Conservation (phyloP, 2,797 vertebrate species). For the Tapirus indicus region DNA sequence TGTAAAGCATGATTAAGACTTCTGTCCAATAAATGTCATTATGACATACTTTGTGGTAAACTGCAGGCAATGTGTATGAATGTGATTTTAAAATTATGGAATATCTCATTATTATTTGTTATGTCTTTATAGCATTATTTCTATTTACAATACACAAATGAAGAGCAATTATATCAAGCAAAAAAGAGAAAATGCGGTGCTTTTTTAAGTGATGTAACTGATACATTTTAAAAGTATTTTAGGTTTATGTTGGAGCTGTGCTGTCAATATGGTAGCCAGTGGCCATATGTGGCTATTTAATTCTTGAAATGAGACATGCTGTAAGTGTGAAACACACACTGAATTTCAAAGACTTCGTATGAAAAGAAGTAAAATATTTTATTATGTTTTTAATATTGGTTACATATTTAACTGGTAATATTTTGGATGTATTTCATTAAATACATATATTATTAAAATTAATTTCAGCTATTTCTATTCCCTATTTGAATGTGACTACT, state of each 20-base stretch:
- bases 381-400: not conserved
- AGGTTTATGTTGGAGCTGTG: not conserved
- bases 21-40: not conserved
- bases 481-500: not conserved
- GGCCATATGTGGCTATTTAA: not conserved
- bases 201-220: not conserved
- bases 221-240: not conserved
- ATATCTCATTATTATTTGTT: not conserved
- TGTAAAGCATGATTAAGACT: not conserved
- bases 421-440: not conserved
- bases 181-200: not conserved
- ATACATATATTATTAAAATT: not conserved
- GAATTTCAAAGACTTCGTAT: slow-evolving; percentile 15
- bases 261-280: not conserved
- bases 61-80: not conserved
- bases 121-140: not conserved
- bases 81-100: not conserved
- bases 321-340: not conserved
- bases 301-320: not conserved
- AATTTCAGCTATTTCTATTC: not conserved
- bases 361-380: not conserved
- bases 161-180: not conserved
- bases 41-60: not conserved
- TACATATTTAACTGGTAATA: not conserved
- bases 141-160: not conserved